Percentiles rank a stretch among this genome's conserved stretches.
These are phyloP conservation scores for Scaptomyza reducta DNA, from an alignment of 2,888 invertebrate genomes.

Conservation along the genomic window DNA sequence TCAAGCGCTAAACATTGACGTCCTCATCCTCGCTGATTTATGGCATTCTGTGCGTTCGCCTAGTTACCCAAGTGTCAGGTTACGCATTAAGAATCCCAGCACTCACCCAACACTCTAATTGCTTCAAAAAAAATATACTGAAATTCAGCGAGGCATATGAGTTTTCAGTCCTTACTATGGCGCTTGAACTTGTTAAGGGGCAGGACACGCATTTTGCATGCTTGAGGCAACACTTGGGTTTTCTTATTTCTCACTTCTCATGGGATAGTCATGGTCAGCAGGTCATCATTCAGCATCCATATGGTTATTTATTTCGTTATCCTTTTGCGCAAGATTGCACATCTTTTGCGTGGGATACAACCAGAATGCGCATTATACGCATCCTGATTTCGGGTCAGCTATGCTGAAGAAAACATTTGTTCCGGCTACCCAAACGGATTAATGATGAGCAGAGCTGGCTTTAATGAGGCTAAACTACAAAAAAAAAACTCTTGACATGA, in stretches of 20 bases:
- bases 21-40: conserved; percentile 66
- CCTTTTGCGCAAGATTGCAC: conserved; percentile 81
- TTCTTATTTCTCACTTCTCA: conserved; percentile 48
- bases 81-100: conserved; percentile 60
- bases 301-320: conserved; percentile 63
- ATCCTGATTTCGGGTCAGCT: conserved; percentile 57
- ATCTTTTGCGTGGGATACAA: conserved; percentile 53
- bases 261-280: conserved; percentile 54
- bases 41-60: conserved; percentile 41
- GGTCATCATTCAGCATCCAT: conserved; percentile 50
- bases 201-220: conserved; percentile 70
- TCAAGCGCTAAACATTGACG: conserved; percentile 40
- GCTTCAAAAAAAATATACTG: conserved; percentile 47
- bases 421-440: conserved; percentile 38
- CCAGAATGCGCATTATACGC: conserved; percentile 41
- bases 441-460: conserved; percentile 30
- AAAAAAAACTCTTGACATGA: conserved; percentile 38
- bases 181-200: conserved; percentile 63
- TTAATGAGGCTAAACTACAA: conserved; percentile 45
- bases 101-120: conserved; percentile 55
- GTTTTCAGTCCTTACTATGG: conserved; percentile 40
- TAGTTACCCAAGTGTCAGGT: conserved; percentile 80
- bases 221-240: conserved; percentile 47
- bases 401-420: conserved; percentile 33
- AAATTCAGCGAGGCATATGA: conserved; percentile 68